phyloP scores from a whole-genome alignment of 2,113 vertebrate genomes.

The Microtus pennsylvanicus region DNA sequence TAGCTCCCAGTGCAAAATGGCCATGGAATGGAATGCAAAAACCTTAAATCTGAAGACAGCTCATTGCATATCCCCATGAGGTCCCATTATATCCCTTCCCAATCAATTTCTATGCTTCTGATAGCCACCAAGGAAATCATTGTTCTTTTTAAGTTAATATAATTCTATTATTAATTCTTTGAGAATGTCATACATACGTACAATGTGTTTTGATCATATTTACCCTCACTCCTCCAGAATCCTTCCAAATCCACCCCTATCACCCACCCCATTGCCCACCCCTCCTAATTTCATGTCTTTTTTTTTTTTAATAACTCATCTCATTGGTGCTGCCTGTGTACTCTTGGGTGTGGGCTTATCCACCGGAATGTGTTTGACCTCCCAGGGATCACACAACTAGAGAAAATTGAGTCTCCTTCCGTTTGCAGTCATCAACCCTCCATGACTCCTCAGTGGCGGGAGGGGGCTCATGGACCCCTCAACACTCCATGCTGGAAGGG shows the following conservation, averaged over 20 bases:
- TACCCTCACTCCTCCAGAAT: not conserved
- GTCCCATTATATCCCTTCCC: no score
- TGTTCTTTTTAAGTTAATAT: not conserved
- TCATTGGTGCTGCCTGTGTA: not conserved
- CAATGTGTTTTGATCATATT: not conserved
- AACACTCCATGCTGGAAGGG: not conserved
- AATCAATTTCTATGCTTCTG: not conserved
- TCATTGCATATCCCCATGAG: fast-evolving
- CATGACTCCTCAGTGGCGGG: not conserved
- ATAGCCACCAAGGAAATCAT: no score
- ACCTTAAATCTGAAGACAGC: not conserved
- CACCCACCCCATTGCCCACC: no score
- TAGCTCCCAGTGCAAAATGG: not conserved
- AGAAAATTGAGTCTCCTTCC: not conserved
- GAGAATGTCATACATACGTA: not conserved
- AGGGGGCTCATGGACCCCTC: not conserved
- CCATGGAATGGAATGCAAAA: not conserved
- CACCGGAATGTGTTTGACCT: not conserved
- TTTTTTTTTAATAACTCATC: no score
- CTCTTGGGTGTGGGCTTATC: not conserved
- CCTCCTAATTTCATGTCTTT: not conserved
- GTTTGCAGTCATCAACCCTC: not conserved
- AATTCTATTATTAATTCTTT: not conserved
- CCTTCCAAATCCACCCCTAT: not conserved
- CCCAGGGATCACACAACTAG: not conserved